Evolutionary conservation across 2,113 vertebrate species (phyloP), one percentile per base, ranked within the genome.

Genomic region (Ranitomeya imitator): DNA sequence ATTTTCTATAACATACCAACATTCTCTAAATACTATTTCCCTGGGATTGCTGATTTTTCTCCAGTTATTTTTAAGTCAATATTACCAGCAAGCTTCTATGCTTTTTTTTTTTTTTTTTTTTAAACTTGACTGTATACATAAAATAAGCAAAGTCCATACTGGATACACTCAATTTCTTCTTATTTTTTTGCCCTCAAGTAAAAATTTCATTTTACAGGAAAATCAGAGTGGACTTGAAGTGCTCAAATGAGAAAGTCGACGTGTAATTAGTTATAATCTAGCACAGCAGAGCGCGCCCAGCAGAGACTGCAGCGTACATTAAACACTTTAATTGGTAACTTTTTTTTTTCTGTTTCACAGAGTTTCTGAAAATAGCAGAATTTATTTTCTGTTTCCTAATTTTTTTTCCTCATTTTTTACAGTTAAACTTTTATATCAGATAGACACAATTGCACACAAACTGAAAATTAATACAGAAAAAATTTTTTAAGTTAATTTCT

Each of bases 311-410:
- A 78, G 78, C 90, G 90, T 92, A 86, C 76, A 88, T 90, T 92
- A 91, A 80, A 18, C 88, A 37, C 90, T 92, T 91, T 79, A 65
- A 61, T 90, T 84, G 71, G 90, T 91, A 87, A 87, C 78, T 67
- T 82, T 79, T 65, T 80, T 21, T 71, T 52, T 37, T 74, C n/a
- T 1, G 26, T 19, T 71, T 85, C 51, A 67, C 37, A 67, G 11
- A 69, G 3, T n/a, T 21, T 16, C 4, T 26, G 16, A n/a, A 79
- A 79, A 59, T 18, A 11, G 23, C 55, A 31, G 55, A 23, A 13
- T 6, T 12, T 31, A 60, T 37, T 60, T 60, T 80, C 9, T 60
- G 21, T n/a, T 45, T n/a, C n/a, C 5, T 67, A n/a, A 67, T n/a
- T 67, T 18, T 51, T 19, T 2, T 9, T 9, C 9, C 12, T 2